Evolutionary conservation across 2,113 vertebrate genomes (phyloP).

Genomic region (Willisornis vidua): DNA sequence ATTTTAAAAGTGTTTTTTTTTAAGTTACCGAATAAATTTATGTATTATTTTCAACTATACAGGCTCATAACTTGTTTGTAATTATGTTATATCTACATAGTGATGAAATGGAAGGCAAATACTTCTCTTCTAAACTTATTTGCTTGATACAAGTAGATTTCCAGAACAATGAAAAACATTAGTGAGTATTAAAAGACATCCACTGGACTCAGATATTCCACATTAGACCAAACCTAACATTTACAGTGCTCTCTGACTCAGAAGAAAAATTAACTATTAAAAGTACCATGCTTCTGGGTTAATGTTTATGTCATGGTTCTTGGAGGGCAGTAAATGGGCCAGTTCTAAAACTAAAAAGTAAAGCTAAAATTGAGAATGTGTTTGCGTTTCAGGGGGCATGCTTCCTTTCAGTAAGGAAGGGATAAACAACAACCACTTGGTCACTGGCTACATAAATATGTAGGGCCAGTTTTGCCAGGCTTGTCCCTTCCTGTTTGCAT

Average conservation of each 20-base stretch:
- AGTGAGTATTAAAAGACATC: not conserved
- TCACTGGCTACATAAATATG: not conserved
- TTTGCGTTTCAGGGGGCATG: not conserved
- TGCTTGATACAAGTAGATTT: not conserved
- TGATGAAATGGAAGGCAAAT: not conserved
- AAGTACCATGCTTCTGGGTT: not conserved
- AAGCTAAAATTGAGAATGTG: not conserved
- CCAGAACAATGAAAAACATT: not conserved
- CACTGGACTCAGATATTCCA: not conserved
- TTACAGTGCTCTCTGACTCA: not conserved
- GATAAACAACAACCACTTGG: not conserved
- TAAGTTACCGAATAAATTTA: not conserved
- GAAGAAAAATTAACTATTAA: not conserved
- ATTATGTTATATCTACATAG: not conserved
- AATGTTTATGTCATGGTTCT: not conserved
- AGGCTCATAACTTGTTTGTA: not conserved
- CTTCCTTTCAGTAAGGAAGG: not conserved
- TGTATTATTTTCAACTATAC: not conserved
- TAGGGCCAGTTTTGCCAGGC: not conserved
- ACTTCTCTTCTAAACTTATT: not conserved
- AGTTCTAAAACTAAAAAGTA: not conserved
- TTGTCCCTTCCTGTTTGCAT: not conserved
- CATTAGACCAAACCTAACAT: not conserved
- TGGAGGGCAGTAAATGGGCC: not conserved
- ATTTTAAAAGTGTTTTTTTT: not conserved